These are phyloP conservation scores for Acleris cristana DNA, from an alignment of 2,888 invertebrate genomes.

Conservation along the genomic window DNA sequence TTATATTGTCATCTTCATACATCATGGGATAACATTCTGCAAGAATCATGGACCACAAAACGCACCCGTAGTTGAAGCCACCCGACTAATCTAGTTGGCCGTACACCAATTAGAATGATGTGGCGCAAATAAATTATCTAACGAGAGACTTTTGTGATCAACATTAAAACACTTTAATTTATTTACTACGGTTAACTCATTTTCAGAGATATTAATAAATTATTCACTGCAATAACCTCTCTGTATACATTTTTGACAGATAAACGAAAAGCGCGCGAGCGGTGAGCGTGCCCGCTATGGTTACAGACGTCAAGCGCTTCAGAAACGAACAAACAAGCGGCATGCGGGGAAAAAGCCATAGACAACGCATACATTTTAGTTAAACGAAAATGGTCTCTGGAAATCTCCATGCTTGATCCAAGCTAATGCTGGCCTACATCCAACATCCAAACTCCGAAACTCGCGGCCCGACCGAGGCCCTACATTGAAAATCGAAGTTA, in stretches of 20 bases:
- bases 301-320: background rate
- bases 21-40: conserved; percentile 80
- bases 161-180: conserved; percentile 18
- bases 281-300: conserved; percentile 42
- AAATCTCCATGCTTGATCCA: no score
- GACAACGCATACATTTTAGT: no score
- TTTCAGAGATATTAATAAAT: conserved; percentile 41
- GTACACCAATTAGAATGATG: conserved; percentile 46
- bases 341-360: no score
- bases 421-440: no score
- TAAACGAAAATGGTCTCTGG: no score
- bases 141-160: conserved; percentile 11
- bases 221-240: conserved; percentile 62
- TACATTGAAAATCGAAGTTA: no score
- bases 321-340: no score
- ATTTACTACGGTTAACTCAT: conserved; percentile 26
- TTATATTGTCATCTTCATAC: conserved; percentile 81
- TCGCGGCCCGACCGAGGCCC: no score
- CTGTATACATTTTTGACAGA: conserved; percentile 77
- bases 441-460: no score
- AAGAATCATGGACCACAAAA: conserved; percentile 65
- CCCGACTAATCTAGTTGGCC: conserved; percentile 67
- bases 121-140: conserved; percentile 34
- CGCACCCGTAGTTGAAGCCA: conserved; percentile 74
- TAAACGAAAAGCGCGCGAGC: conserved; percentile 72